Evolutionary conservation across 2,888 invertebrate genomes (phyloP).

Genomic region (Pandemis cinnamomeana): DNA sequence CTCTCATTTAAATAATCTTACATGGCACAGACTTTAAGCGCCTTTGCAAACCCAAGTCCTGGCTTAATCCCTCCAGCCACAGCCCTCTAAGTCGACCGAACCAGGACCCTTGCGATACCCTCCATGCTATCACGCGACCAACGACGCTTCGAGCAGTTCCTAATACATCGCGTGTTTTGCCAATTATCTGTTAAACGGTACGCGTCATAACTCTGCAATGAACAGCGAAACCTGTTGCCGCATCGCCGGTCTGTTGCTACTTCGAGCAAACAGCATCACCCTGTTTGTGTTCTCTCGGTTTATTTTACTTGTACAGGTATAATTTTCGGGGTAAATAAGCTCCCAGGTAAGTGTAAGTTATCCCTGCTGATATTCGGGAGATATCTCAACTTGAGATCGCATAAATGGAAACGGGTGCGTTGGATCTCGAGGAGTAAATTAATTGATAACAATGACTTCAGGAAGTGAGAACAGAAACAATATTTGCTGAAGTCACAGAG

Average conservation of each 20-base stretch:
- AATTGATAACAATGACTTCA: neutral
- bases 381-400: neutral
- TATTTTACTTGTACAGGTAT: constrained; percentile 21
- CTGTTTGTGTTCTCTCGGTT: constrained; percentile 19
- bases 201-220: neutral
- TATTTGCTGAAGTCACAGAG: too few relatives aligned
- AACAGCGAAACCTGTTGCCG: neutral
- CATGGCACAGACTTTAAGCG: constrained; percentile 9
- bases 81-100: constrained; percentile 17
- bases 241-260: neutral
- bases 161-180: too few relatives aligned
- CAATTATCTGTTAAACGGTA: too few relatives aligned
- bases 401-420: neutral
- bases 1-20: constrained; percentile 4
- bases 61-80: constrained; percentile 10
- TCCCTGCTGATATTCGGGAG: neutral
- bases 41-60: constrained; percentile 10
- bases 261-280: neutral
- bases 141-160: neutral
- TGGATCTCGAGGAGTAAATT: neutral
- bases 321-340: constrained; percentile 4
- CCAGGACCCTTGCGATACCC: neutral
- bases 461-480: neutral
- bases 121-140: neutral
- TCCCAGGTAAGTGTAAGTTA: constrained; percentile 1